Percentiles rank a stretch among this genome's conserved stretches.
Evolutionary conservation across 2,113 vertebrate genomes (phyloP).

Genomic region (Ophiodon elongatus): DNA sequence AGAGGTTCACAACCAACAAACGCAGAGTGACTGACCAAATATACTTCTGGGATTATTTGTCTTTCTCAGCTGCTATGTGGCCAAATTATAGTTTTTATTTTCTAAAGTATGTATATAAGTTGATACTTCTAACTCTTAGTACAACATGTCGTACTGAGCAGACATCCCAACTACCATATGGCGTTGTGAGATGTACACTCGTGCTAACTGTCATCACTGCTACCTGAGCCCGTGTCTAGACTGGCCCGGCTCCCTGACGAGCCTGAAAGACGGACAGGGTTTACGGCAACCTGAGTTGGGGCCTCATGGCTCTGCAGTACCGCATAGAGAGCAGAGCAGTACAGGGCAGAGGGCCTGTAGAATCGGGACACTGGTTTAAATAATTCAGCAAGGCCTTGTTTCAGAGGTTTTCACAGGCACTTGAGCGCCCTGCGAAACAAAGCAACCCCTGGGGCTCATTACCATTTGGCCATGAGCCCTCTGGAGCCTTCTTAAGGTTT

Average conservation of each 20-base stretch:
- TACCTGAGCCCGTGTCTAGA: constrained; percentile 36
- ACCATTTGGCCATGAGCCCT: constrained; percentile 83
- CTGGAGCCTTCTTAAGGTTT: constrained; percentile 78
- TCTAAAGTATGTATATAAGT: not conserved
- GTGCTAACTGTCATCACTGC: constrained; percentile 7
- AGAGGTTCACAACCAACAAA: not conserved
- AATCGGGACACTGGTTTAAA: constrained; percentile 75
- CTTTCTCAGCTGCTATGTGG: not conserved
- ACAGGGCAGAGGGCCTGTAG: constrained; percentile 56
- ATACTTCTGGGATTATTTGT: not conserved
- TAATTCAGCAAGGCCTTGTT: constrained; percentile 81
- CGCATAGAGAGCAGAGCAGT: constrained; percentile 41
- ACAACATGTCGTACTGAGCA: not conserved
- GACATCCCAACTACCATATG: not conserved
- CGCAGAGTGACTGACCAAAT: not conserved
- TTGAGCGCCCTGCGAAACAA: constrained; percentile 82
- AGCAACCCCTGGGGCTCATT: constrained; percentile 83
- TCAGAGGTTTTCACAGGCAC: constrained; percentile 83
- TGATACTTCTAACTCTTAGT: not conserved
- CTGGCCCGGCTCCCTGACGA: constrained; percentile 18
- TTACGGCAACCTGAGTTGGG: constrained; percentile 48
- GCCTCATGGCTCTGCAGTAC: constrained; percentile 50
- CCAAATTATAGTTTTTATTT: not conserved
- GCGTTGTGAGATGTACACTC: not conserved
- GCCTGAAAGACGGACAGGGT: constrained; percentile 18